Evolutionary conservation across 2,888 invertebrate species (phyloP), one percentile per base, ranked within the genome.

Genomic region (Rhaphigaster nebulosa): DNA sequence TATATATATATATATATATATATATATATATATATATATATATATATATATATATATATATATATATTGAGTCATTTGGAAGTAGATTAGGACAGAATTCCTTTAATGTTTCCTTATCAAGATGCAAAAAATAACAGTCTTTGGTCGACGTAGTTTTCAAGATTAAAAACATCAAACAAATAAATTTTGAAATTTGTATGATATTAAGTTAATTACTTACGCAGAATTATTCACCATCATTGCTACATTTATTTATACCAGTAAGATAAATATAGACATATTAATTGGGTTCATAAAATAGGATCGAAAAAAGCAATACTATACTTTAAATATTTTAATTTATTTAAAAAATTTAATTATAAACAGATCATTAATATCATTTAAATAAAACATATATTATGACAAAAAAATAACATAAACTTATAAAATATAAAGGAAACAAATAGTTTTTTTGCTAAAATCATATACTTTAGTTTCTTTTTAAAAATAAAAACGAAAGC

Each of bases 331-430:
- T 45, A 38, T 84, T 84, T 84, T 45, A 45, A 23, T 84, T 84
- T 45, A 84, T 84, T 84, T 45, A n/a, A 84, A 84, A 84, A 84
- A 41, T 84, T 84, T 84, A 38, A 38, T 84, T 26, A 50, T 41
- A 84, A 84, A 50, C 84, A 84, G 41, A 84, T 84, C 84, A 84
- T 76, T 76, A 76, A 38, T 76, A 76, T 84, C 45, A 84, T 84
- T 84, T 84, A 84, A 84, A 84, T 84, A 45, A 84, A 84, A 84
- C 45, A 84, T 84, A 45, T 84, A 84, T 84, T 50, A 84, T 45
- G 45, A 50, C 80, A 80, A 84, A 84, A 34, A 41, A 41, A 45
- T 84, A 84, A 84, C 84, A 84, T 84, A 84, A 84, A n/a, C 84
- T 41, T 84, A 84, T 50, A 45, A 50, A 84, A 84, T 84, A 84